phyloP scores from a whole-genome alignment of 2,797 vertebrate genomes.

The Apogon talboti region DNA sequence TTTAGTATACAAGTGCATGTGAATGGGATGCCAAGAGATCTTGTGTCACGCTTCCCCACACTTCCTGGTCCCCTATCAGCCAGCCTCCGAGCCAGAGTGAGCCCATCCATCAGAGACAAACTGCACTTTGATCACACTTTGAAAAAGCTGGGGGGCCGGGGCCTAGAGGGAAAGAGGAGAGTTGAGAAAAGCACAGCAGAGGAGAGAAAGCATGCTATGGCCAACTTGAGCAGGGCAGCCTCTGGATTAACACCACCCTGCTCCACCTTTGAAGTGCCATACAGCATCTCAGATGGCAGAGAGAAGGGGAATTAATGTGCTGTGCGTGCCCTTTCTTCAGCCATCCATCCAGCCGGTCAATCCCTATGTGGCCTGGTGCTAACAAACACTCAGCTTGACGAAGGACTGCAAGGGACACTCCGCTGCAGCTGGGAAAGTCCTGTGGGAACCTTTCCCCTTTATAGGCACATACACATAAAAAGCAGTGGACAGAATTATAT shows the following conservation, averaged over 20 bases:
- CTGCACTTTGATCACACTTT: slow-evolving; percentile 83
- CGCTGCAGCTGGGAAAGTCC: slow-evolving; percentile 44
- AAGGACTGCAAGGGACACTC: slow-evolving; percentile 35
- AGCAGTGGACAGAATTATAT: not conserved
- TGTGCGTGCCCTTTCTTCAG: slow-evolving; percentile 58
- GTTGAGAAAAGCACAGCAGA: slow-evolving; percentile 46
- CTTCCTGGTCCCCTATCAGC: slow-evolving; percentile 72
- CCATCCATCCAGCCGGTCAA: slow-evolving; percentile 32
- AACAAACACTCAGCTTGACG: slow-evolving; percentile 51
- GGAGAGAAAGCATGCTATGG: slow-evolving; percentile 36
- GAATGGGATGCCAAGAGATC: slow-evolving; percentile 53
- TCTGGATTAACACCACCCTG: slow-evolving; percentile 72
- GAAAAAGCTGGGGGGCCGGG: slow-evolving; percentile 69
- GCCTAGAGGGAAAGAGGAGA: slow-evolving; percentile 46
- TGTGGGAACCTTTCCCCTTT: slow-evolving; percentile 21
- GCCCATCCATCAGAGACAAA: slow-evolving; percentile 76
- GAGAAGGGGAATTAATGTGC: slow-evolving; percentile 71
- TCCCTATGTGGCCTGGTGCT: slow-evolving; percentile 29
- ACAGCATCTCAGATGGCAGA: slow-evolving; percentile 71
- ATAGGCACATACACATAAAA: slow-evolving; percentile 8
- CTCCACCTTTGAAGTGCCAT: slow-evolving; percentile 81
- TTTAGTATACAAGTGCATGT: slow-evolving; percentile 13
- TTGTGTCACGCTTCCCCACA: slow-evolving; percentile 63
- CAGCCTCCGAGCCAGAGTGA: slow-evolving; percentile 57
- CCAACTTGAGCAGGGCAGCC: slow-evolving; percentile 14